These are phyloP conservation scores for Eulithis prunata DNA, from an alignment of 2,888 invertebrate genomes.

Conservation along the genomic window DNA sequence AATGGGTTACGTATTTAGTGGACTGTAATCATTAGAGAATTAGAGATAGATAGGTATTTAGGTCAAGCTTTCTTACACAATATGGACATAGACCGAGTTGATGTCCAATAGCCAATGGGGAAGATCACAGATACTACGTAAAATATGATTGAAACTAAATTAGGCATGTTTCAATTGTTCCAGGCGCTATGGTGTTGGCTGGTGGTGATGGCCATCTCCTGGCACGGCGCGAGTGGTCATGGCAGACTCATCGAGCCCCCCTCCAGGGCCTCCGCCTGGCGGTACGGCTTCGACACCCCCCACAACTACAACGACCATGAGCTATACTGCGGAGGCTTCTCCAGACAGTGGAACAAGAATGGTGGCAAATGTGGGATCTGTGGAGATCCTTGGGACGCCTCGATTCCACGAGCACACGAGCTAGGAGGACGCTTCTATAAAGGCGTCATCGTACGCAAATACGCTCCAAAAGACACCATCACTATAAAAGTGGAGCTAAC, in stretches of 20 bases:
- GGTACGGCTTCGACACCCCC: constrained; percentile 94
- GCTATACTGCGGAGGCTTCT: constrained; percentile 93
- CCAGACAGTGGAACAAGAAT: constrained; percentile 92
- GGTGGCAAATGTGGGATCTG: constrained; percentile 94
- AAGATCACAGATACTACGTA: no score
- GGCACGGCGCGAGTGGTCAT: constrained; percentile 82
- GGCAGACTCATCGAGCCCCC: constrained; percentile 93
- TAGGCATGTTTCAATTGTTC: constrained; percentile 42
- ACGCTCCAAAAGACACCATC: constrained; percentile 87
- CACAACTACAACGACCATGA: constrained; percentile 96
- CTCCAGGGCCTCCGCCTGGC: constrained; percentile 94
- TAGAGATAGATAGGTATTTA: no score
- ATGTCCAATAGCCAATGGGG: no score
- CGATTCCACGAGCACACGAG: constrained; percentile 90
- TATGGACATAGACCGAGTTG: no score
- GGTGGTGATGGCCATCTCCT: constrained; percentile 56
- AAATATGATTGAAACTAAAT: not conserved
- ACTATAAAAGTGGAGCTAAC: constrained; percentile 93
- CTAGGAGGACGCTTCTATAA: constrained; percentile 93
- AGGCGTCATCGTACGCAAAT: constrained; percentile 92
- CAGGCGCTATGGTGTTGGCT: constrained; percentile 73
- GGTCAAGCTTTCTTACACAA: no score
- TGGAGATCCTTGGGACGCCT: constrained; percentile 92
- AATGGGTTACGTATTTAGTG: no score
- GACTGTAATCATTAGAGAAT: no score